Conservation (phyloP, 1,140 invertebrate genomes). For the Caerostris extrusa region DNA sequence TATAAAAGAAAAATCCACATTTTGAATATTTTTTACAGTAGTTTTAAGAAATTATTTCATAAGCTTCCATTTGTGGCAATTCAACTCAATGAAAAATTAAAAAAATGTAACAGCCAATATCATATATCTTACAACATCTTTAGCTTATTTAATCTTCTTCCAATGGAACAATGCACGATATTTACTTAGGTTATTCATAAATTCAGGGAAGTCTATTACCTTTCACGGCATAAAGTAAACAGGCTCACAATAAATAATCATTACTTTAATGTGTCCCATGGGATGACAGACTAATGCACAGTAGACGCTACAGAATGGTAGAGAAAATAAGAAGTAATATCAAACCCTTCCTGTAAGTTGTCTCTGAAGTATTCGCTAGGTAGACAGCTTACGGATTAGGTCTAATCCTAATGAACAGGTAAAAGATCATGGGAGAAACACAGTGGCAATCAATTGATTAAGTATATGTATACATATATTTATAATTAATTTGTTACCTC, state of each 20-base stretch:
- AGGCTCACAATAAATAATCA: conserved; percentile 3
- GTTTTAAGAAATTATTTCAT: too few relatives aligned
- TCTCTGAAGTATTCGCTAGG: neutral
- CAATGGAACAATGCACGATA: neutral
- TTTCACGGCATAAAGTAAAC: neutral
- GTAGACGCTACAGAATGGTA: neutral
- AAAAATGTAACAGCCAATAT: too few relatives aligned
- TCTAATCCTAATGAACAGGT: conserved; percentile 22
- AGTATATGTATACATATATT: too few relatives aligned
- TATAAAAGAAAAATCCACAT: too few relatives aligned
- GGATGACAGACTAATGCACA: neutral
- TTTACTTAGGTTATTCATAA: neutral
- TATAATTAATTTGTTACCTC: too few relatives aligned
- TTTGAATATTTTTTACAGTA: too few relatives aligned
- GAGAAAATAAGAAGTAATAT: conserved; percentile 30
- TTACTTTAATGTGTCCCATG: conserved; percentile 12
- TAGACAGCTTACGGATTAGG: neutral
- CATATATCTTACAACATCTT: too few relatives aligned
- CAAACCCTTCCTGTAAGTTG: neutral
- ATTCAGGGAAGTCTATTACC: neutral
- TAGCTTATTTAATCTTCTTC: too few relatives aligned
- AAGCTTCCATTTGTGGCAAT: too few relatives aligned
- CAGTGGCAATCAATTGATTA: neutral
- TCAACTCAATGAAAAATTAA: too few relatives aligned
- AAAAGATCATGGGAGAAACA: neutral